These are phyloP conservation scores for Corythornis leucogaster DNA, from an alignment of 2,797 vertebrate species.

Conservation along the genomic window DNA sequence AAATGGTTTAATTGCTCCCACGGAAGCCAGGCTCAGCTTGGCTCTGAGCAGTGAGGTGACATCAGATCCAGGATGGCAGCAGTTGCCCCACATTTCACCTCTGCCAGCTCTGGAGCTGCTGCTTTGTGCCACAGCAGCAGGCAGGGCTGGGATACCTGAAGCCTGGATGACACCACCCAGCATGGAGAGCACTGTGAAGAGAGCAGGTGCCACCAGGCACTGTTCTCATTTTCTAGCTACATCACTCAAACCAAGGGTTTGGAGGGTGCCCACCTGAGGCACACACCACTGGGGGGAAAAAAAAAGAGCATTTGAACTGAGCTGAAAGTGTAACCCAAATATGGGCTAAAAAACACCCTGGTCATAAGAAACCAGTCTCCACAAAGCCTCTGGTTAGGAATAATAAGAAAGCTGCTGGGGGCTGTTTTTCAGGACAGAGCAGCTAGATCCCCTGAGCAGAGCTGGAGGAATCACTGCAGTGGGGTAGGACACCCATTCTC, in stretches of 20 bases:
- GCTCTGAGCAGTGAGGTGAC: neutral
- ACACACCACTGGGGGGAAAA: neutral
- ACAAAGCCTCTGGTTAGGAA: neutral
- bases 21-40: neutral
- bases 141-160: neutral
- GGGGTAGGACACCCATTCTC: neutral
- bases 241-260: neutral
- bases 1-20: accelerated
- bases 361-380: neutral
- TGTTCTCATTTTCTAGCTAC: neutral
- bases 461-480: neutral
- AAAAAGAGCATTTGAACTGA: neutral
- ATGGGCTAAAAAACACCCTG: neutral
- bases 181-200: neutral
- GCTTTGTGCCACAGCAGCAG: neutral
- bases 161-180: neutral
- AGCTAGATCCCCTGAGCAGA: neutral
- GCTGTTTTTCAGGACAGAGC: neutral
- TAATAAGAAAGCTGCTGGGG: neutral
- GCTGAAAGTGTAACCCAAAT: neutral
- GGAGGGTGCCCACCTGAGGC: neutral
- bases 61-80: neutral
- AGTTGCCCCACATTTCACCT: neutral
- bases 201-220: neutral
- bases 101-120: neutral